Evolutionary conservation across 2,113 vertebrate species (phyloP).

Genomic region (Tenrec ecaudatus): DNA sequence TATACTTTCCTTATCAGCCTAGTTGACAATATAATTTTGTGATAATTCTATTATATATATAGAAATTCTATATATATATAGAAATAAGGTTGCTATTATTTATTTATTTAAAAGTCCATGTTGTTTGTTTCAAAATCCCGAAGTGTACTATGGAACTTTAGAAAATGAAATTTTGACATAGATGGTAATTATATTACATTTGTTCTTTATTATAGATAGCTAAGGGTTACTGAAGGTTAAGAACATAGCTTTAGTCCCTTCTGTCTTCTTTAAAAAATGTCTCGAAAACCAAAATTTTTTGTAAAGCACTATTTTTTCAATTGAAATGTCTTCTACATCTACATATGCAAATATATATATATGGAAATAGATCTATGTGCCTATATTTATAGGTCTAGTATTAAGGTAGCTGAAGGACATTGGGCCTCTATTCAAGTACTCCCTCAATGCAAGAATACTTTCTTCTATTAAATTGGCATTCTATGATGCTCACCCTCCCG

Average conservation of each 20-base stretch:
- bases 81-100: background rate
- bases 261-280: constrained; percentile 4
- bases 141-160: constrained; percentile 27
- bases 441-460: too few species aligned
- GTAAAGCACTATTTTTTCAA: background rate
- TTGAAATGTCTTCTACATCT: constrained; percentile 26
- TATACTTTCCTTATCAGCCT: background rate
- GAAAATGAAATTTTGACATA: constrained; percentile 68
- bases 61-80: too few species aligned
- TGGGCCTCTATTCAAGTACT: too few species aligned
- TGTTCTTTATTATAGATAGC: constrained; percentile 26
- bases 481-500: too few species aligned
- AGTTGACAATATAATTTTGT: background rate
- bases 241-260: constrained; percentile 42
- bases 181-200: constrained; percentile 17
- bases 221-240: constrained; percentile 26
- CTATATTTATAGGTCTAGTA: too few species aligned
- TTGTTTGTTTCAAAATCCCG: background rate
- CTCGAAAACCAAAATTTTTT: constrained; percentile 21
- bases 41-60: background rate
- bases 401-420: too few species aligned
- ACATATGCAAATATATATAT: too few species aligned
- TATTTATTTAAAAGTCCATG: background rate
- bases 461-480: too few species aligned
- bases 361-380: too few species aligned